Percentiles rank a stretch among this genome's conserved stretches.
phyloP scores from a whole-genome alignment of 1,140 invertebrate species.

The Ridgeia piscesae region DNA sequence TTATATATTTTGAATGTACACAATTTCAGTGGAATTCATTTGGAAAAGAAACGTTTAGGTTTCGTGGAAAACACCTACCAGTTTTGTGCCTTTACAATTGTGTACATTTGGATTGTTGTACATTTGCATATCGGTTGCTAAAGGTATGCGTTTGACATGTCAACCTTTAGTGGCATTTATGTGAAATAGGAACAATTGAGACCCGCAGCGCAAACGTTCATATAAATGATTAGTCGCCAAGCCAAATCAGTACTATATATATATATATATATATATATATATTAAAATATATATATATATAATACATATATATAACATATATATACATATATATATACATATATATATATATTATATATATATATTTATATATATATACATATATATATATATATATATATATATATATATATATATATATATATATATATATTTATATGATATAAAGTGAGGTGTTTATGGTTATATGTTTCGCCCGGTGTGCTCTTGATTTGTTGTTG shows the following conservation, averaged over 20 bases:
- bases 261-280: too few relatives aligned
- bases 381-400: not conserved
- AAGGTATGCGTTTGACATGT: not conserved
- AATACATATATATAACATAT: too few relatives aligned
- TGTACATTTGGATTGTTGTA: not conserved
- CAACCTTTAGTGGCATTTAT: not conserved
- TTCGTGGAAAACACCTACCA: not conserved
- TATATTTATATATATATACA: not conserved
- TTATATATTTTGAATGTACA: too few relatives aligned
- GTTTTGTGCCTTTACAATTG: not conserved
- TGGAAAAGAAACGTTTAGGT: not conserved
- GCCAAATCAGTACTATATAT: not conserved
- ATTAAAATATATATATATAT: too few relatives aligned
- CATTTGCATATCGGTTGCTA: not conserved
- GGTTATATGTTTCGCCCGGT: not conserved
- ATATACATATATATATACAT: too few relatives aligned
- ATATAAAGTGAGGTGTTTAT: too few relatives aligned
- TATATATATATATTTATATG: too few relatives aligned
- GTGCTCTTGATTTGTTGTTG: not conserved
- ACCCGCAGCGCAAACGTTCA: not conserved
- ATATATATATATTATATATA: not conserved
- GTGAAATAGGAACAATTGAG: not conserved
- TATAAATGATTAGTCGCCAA: not conserved
- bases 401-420: too few relatives aligned
- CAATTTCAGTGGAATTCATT: not conserved